phyloP scores from a whole-genome alignment of 2,888 invertebrate genomes.

The Drosophila neonasuta region DNA sequence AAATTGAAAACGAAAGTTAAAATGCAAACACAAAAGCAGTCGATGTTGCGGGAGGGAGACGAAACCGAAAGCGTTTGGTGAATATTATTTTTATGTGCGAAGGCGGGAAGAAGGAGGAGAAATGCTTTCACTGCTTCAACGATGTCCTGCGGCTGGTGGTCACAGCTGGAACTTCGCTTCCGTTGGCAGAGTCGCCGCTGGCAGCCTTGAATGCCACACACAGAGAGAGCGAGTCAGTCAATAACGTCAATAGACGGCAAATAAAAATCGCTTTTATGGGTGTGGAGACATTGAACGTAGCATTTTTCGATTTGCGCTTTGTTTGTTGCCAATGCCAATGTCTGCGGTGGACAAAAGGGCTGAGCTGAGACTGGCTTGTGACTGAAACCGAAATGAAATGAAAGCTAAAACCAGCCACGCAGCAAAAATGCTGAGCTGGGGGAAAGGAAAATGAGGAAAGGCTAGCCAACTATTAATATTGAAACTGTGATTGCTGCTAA shows the following conservation, averaged over 20 bases:
- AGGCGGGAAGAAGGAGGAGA: background rate
- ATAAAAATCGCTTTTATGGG: conserved; percentile 62
- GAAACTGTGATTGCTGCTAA: conserved; percentile 64
- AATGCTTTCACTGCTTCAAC: conserved; percentile 15
- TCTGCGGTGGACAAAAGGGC: conserved; percentile 63
- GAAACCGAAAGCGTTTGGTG: conserved; percentile 46
- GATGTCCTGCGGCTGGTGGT: conserved; percentile 46
- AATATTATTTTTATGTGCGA: conserved; percentile 66
- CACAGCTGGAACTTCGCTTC: conserved; percentile 58
- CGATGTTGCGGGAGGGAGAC: conserved; percentile 1
- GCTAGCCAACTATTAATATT: conserved; percentile 61
- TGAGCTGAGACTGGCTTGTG: conserved; percentile 6
- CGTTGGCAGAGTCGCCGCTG: conserved; percentile 1
- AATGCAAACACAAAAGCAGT: conserved; percentile 47
- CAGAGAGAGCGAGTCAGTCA: conserved; percentile 51
- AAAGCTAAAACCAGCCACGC: conserved; percentile 71
- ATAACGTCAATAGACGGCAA: conserved; percentile 76
- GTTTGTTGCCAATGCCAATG: conserved; percentile 56
- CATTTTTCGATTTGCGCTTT: conserved; percentile 65
- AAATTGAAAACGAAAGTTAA: conserved; percentile 75
- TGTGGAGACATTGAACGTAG: conserved; percentile 29
- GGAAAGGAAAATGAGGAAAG: background rate
- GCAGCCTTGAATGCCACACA: conserved; percentile 22
- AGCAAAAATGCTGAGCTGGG: conserved; percentile 64
- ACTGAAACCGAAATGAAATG: conserved; percentile 39